These are phyloP conservation scores for Diabrotica undecimpunctata DNA, from an alignment of 1,140 invertebrate genomes.

Conservation along the genomic window DNA sequence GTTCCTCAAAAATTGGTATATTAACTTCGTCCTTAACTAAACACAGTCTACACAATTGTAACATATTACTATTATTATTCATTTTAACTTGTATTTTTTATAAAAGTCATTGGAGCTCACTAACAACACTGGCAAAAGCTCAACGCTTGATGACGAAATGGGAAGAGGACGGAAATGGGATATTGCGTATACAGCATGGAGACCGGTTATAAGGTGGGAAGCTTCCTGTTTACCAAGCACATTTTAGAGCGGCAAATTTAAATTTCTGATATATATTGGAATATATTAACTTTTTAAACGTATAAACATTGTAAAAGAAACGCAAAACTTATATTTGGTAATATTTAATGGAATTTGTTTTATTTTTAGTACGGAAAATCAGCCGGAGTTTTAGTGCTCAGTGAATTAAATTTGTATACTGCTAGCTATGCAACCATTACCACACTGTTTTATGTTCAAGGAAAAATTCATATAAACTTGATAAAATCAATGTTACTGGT, in stretches of 20 bases:
- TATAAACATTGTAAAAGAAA: no score
- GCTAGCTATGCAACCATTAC: no score
- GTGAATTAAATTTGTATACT: no score
- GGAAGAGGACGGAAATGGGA: slow-evolving; percentile 28
- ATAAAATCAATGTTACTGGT: no score
- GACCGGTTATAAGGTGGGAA: slow-evolving; percentile 6
- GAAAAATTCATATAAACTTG: no score
- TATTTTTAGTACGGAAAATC: no score
- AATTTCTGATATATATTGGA: background rate
- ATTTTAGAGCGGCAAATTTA: slow-evolving; percentile 4
- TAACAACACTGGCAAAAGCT: slow-evolving; percentile 16
- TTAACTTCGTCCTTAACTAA: slow-evolving; percentile 57
- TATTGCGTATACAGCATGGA: slow-evolving; percentile 17
- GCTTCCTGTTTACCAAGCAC: background rate
- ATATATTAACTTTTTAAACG: no score
- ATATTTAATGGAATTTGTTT: no score
- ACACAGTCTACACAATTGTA: slow-evolving; percentile 57
- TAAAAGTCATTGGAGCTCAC: slow-evolving; percentile 33
- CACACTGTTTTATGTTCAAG: no score
- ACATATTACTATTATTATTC: slow-evolving; percentile 46
- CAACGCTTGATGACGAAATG: slow-evolving; percentile 31
- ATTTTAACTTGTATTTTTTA: slow-evolving; percentile 31
- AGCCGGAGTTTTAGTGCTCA: no score
- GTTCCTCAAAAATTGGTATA: slow-evolving; percentile 56
- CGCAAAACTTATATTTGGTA: no score